Percentiles rank a stretch among this genome's conserved stretches.
Evolutionary conservation across 2,888 invertebrate genomes (phyloP).

Genomic region (Anthophora plumipes): DNA sequence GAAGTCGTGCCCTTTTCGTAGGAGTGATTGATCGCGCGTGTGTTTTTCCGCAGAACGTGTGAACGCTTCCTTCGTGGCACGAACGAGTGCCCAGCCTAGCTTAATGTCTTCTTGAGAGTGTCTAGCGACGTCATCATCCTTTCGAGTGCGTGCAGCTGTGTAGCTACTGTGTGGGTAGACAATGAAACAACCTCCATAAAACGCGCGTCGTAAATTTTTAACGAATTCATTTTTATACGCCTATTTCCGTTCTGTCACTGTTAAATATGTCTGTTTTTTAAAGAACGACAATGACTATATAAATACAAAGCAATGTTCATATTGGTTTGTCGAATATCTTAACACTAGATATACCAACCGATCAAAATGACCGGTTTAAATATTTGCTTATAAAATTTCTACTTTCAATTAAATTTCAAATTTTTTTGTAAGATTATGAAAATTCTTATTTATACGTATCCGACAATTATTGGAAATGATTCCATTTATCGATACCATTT

Average conservation of each 20-base stretch:
- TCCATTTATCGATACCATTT: no score
- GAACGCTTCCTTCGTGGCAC: slow-evolving; percentile 36
- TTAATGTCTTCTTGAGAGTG: slow-evolving; percentile 60
- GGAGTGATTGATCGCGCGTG: slow-evolving; percentile 41
- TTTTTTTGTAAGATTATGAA: no score
- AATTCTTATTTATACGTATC: no score
- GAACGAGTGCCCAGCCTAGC: slow-evolving; percentile 27
- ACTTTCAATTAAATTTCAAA: no score
- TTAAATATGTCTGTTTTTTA: not conserved
- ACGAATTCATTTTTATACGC: slow-evolving; percentile 11
- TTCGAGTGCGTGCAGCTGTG: slow-evolving; percentile 60
- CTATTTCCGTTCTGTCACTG: not conserved
- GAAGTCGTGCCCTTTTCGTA: slow-evolving; percentile 59
- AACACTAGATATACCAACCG: no score
- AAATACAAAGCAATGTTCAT: no score
- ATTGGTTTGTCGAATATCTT: no score
- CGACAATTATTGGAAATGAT: no score
- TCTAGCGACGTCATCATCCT: slow-evolving; percentile 59
- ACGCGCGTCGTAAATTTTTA: slow-evolving; percentile 47
- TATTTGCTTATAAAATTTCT: no score
- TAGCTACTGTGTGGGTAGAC: slow-evolving; percentile 33
- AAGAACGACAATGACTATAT: no score
- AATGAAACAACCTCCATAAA: slow-evolving; percentile 21
- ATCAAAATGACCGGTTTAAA: no score
- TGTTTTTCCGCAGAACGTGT: slow-evolving; percentile 38